Evolutionary conservation across 2,888 invertebrate genomes (phyloP).

Genomic region (Cerceris rybyensis): DNA sequence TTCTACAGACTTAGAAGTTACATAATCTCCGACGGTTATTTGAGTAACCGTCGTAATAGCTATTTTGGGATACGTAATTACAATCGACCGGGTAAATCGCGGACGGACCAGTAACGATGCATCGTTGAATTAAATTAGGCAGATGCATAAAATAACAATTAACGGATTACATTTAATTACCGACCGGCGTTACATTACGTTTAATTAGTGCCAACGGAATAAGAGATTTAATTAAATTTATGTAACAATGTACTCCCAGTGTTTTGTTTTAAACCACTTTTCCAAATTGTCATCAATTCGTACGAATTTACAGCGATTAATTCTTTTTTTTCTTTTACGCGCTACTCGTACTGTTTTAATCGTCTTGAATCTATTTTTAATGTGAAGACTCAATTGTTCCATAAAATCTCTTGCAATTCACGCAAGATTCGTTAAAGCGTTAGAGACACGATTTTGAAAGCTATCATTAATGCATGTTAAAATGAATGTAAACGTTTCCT

Average conservation of each 20-base stretch:
- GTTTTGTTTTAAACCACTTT: too few relatives aligned
- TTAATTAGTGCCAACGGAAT: constrained; percentile 30
- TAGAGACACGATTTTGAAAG: constrained; percentile 63
- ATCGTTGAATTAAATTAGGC: background rate
- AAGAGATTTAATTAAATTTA: too few relatives aligned
- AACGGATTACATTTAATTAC: constrained; percentile 46
- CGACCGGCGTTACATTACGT: constrained; percentile 40
- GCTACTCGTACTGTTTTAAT: background rate
- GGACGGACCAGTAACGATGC: too few relatives aligned
- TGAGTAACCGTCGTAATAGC: background rate
- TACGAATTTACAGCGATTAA: background rate
- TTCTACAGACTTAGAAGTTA: background rate
- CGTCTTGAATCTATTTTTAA: background rate
- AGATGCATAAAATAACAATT: constrained; percentile 40
- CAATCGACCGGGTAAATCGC: too few relatives aligned
- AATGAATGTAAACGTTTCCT: constrained; percentile 76
- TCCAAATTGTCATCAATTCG: too few relatives aligned
- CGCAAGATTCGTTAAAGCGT: constrained; percentile 15
- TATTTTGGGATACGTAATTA: too few relatives aligned
- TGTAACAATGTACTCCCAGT: background rate
- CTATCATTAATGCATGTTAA: constrained; percentile 74
- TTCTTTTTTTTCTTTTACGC: constrained; percentile 5
- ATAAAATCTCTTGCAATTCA: constrained; percentile 20
- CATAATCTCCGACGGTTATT: background rate
- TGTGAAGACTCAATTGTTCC: background rate